A percentile compares a stretch with the other conserved stretches of the same genome.
Conservation (phyloP, 2,113 vertebrate genomes). For the Paradisaea rubra region DNA sequence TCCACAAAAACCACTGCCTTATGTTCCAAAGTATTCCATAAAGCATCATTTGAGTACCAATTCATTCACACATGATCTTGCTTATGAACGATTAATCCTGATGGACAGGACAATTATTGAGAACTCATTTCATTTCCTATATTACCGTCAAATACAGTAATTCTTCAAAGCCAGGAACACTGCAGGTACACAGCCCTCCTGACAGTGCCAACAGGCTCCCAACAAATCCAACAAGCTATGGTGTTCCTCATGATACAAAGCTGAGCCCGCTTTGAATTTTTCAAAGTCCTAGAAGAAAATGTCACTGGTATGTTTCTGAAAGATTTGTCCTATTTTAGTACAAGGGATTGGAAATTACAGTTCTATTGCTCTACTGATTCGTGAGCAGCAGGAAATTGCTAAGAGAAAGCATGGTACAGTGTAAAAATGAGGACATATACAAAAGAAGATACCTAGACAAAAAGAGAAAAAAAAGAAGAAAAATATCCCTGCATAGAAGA, state of each 20-base stretch:
- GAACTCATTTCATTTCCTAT: background rate
- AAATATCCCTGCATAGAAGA: background rate
- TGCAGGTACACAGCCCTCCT: background rate
- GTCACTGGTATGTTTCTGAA: background rate
- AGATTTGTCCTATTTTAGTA: background rate
- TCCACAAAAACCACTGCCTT: background rate
- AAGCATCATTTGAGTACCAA: background rate
- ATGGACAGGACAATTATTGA: background rate
- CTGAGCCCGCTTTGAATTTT: background rate
- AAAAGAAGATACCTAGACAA: background rate
- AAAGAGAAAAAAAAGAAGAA: background rate
- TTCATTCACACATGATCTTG: background rate
- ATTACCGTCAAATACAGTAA: background rate
- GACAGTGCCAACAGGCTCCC: background rate
- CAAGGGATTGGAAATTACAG: background rate
- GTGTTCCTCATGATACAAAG: fast-evolving
- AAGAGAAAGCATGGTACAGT: background rate
- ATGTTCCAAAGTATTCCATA: background rate
- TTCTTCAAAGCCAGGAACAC: background rate
- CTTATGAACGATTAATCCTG: background rate
- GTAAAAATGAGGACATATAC: background rate
- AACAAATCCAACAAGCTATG: background rate
- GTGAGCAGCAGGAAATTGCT: background rate
- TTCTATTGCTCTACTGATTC: background rate
- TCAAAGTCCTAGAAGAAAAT: background rate